Conservation (phyloP, 2,113 vertebrate species). For the Silurus meridionalis region DNA sequence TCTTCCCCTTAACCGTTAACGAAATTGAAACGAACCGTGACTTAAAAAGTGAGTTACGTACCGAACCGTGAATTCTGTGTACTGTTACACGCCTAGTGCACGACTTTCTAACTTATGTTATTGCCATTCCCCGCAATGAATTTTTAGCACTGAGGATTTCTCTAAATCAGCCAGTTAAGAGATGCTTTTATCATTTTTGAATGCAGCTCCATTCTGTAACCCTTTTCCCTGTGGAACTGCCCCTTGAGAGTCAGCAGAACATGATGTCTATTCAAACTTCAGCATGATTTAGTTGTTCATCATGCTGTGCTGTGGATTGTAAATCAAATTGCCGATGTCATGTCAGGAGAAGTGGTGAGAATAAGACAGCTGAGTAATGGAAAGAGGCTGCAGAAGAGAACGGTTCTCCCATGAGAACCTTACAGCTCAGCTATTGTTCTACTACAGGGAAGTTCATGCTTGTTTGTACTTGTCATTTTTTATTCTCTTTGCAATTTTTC, state of each 20-base stretch:
- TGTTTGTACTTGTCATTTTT: conserved; percentile 40
- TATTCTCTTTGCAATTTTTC: conserved; percentile 23
- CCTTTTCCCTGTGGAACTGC: background rate
- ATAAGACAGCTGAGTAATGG: conserved; percentile 16
- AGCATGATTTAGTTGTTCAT: conserved; percentile 28
- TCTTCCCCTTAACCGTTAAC: too few species aligned
- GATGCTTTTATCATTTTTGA: background rate
- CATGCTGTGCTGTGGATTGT: background rate
- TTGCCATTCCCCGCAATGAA: background rate
- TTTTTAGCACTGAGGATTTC: background rate
- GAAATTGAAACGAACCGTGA: too few species aligned
- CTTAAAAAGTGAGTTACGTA: too few species aligned
- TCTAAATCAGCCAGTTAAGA: background rate
- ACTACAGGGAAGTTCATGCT: conserved; percentile 55
- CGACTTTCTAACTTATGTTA: background rate
- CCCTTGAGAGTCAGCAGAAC: background rate
- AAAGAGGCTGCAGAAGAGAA: background rate
- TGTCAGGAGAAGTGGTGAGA: background rate
- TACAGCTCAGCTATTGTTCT: conserved; percentile 65
- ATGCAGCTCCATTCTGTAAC: background rate
- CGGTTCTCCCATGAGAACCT: background rate
- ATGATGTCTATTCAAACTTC: conserved; percentile 1
- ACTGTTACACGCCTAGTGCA: background rate
- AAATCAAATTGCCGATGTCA: conserved; percentile 24
- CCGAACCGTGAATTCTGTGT: too few species aligned